These are phyloP conservation scores for Dendronephthya gigantea DNA, from an alignment of 64 coral and sea anemone genomes.

Conservation along the genomic window DNA sequence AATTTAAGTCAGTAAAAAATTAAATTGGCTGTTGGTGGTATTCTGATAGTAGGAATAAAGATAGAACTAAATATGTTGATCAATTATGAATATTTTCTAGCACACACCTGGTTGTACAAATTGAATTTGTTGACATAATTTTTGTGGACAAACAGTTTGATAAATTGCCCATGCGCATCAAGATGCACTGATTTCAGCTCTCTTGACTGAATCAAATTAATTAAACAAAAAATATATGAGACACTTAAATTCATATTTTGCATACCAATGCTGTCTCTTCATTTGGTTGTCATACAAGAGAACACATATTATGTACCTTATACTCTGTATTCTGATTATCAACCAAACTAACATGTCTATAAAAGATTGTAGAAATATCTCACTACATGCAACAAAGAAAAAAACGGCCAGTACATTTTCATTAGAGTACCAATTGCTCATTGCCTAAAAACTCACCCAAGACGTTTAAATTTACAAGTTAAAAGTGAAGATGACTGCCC, in stretches of 20 bases:
- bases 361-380: not conserved
- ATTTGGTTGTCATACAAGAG: not conserved
- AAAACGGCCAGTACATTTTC: too few species aligned
- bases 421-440: too few species aligned
- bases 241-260: too few species aligned
- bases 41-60: constrained; percentile 49
- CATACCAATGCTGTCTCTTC: too few species aligned
- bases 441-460: constrained; percentile 48
- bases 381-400: too few species aligned
- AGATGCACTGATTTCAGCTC: constrained; percentile 94
- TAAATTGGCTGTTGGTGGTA: too few species aligned
- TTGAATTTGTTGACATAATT: constrained; percentile 99
- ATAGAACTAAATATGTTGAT: constrained; percentile 70
- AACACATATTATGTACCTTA: constrained; percentile 53
- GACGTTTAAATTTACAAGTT: constrained; percentile 74
- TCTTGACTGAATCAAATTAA: constrained; percentile 54
- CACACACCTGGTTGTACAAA: constrained; percentile 82
- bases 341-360: constrained; percentile 76
- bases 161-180: constrained; percentile 86
- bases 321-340: constrained; percentile 83
- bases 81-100: not conserved
- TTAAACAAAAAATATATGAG: not conserved
- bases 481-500: constrained; percentile 67
- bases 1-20: not conserved
- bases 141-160: constrained; percentile 87